These are phyloP conservation scores for Phalacrocorax aristotelis DNA, from an alignment of 2,113 vertebrate species.

Conservation along the genomic window DNA sequence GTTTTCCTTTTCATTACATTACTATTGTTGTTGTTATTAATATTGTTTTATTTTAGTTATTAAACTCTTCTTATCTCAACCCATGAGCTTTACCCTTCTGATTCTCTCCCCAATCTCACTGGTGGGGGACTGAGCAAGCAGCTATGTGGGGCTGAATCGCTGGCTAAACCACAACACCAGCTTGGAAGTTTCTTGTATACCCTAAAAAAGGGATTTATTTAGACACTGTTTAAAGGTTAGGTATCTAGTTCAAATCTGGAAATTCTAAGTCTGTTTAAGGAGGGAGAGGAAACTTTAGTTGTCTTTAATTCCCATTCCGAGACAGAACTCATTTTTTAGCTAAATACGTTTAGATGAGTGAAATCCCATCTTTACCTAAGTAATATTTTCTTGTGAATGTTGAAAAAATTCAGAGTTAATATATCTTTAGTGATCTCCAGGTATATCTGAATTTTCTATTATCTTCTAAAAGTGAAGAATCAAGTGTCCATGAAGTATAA, in stretches of 20 bases:
- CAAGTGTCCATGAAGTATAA: not conserved
- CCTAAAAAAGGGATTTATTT: not conserved
- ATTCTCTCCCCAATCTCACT: too few relatives aligned
- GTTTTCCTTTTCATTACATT: too few relatives aligned
- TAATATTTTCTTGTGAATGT: not conserved
- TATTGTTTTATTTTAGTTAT: too few relatives aligned
- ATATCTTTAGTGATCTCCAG: not conserved
- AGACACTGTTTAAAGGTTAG: not conserved
- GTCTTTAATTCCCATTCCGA: not conserved
- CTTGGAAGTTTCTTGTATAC: not conserved
- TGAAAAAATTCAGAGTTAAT: not conserved
- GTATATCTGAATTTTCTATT: not conserved
- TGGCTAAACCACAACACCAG: too few relatives aligned
- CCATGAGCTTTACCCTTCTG: too few relatives aligned
- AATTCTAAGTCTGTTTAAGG: not conserved
- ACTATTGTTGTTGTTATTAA: too few relatives aligned
- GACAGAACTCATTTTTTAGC: not conserved
- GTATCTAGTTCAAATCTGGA: not conserved
- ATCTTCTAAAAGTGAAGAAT: slow-evolving; percentile 10
- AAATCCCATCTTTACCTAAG: not conserved
- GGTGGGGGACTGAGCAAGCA: too few relatives aligned
- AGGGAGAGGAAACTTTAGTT: not conserved
- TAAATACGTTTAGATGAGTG: not conserved
- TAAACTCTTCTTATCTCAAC: too few relatives aligned
- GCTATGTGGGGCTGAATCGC: too few relatives aligned